These are phyloP conservation scores for Phallusia fumigata DNA, from an alignment of 23 tunicate species.

Conservation along the genomic window DNA sequence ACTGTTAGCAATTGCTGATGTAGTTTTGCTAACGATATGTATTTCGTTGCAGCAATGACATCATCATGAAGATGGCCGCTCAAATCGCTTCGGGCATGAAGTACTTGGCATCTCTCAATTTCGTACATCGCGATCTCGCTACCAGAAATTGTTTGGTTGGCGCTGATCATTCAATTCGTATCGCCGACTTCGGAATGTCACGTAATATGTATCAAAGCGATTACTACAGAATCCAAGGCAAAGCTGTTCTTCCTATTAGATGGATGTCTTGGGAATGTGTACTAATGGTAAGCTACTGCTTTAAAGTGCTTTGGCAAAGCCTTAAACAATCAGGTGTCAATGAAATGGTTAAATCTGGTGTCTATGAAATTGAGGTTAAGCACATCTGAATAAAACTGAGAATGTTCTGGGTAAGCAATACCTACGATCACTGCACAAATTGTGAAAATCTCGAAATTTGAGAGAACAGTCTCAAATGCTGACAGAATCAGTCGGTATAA, in stretches of 20 bases:
- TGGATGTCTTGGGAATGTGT: slow-evolving; percentile 97
- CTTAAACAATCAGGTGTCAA: too few relatives aligned
- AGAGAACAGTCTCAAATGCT: too few relatives aligned
- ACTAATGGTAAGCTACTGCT: slow-evolving; percentile 46
- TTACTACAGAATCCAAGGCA: slow-evolving; percentile 84
- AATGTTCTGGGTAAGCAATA: too few relatives aligned
- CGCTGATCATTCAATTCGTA: slow-evolving; percentile 48
- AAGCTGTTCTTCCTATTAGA: slow-evolving; percentile 84
- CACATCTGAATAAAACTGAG: too few relatives aligned
- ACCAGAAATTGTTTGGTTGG: slow-evolving; percentile 90
- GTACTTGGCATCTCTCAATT: slow-evolving; percentile 74
- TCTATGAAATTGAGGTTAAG: too few relatives aligned
- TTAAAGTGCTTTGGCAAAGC: too few relatives aligned
- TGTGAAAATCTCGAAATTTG: too few relatives aligned
- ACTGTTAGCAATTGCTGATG: too few relatives aligned
- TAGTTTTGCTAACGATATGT: not conserved
- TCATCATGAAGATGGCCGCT: slow-evolving; percentile 45
- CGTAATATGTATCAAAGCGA: slow-evolving; percentile 93
- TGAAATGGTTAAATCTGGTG: too few relatives aligned
- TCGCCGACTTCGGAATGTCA: slow-evolving; percentile 97
- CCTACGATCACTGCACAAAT: too few relatives aligned
- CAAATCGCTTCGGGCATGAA: slow-evolving; percentile 87
- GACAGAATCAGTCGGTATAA: too few relatives aligned
- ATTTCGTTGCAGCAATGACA: slow-evolving; percentile 30
- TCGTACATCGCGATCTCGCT: slow-evolving; percentile 97